Evolutionary conservation across 2,888 invertebrate genomes (phyloP), one percentile per base, ranked within the genome.

Genomic region (Ceramica pisi): DNA sequence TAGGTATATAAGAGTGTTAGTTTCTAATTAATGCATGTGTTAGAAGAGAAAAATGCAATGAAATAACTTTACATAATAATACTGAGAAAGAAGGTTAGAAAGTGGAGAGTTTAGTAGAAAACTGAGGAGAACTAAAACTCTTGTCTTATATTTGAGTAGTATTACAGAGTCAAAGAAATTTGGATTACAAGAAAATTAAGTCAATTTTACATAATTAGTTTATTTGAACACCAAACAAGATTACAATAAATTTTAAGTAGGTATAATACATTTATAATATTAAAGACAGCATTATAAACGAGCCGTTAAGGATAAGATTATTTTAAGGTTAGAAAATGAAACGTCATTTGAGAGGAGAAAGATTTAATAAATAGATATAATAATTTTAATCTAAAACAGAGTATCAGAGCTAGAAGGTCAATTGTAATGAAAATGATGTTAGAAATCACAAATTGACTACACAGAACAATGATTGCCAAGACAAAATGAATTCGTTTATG

Each of bases 341-440:
- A 93, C 90, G 69, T 80, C 85, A 75, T 75, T 82, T 87, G 93
- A 95, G 95, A 95, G 95, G 95, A 95, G 95, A 95, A 94, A 94
- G 93, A 93, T 95, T 95, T 96, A 96, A 95, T 96, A 95, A 95
- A 95, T 96, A 95, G 94, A 93, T 94, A 93, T 92, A 93, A 94
- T 93, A 90, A 90, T 91, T 94, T 93, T 92, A 93, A 90, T 94
- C 93, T 95, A 92, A 92, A 95, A 94, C 94, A 93, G 91, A 92
- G 89, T 92, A 92, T 92, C 91, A 90, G 94, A 93, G 90, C 91
- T 91, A 93, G 90, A 91, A 92, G 90, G 90, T 91, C 85, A 89
- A 93, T 92, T 90, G 88, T 88, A 90, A 92, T 90, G 88, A 89
- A 94, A 92, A 90, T 83, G 75, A 88, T 90, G 87, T 90, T 86